A percentile compares a stretch with the other conserved stretches of the same genome.
These are phyloP conservation scores for Drosophila bipectinata DNA, from an alignment of 1,140 invertebrate genomes.

Conservation along the genomic window DNA sequence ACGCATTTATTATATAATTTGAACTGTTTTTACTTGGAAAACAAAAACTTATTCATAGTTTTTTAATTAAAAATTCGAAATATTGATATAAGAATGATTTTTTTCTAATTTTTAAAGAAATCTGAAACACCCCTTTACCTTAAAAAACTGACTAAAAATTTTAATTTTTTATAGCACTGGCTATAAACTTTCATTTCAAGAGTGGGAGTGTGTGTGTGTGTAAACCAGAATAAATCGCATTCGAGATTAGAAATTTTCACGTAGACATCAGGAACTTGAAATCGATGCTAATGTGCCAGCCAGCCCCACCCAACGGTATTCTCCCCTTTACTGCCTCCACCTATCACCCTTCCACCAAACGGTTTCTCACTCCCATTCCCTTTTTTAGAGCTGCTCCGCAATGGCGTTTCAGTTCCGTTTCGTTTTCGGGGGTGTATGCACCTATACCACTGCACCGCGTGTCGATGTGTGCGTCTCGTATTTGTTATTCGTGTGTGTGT, in stretches of 20 bases:
- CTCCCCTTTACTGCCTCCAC: not conserved
- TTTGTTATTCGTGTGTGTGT: conserved; percentile 63
- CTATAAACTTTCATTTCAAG: not conserved
- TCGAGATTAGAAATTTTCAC: conserved; percentile 50
- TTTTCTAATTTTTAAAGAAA: too few species aligned
- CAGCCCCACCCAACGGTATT: conserved; percentile 27
- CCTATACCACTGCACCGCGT: conserved; percentile 28
- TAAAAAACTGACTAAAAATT: too few species aligned
- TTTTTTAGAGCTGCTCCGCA: conserved; percentile 24
- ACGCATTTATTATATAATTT: too few species aligned
- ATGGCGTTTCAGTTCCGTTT: conserved; percentile 39
- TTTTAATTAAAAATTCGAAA: too few species aligned
- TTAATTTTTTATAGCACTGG: not conserved
- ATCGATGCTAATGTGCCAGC: conserved; percentile 44
- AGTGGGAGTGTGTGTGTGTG: not conserved
- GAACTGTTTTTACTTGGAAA: too few species aligned
- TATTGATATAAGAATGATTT: too few species aligned
- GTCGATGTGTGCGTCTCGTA: conserved; percentile 50
- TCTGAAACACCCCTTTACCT: too few species aligned
- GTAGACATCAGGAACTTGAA: conserved; percentile 53
- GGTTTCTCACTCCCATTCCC: not conserved
- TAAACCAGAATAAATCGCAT: conserved; percentile 45
- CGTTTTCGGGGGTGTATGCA: conserved; percentile 70
- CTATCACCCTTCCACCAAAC: not conserved
- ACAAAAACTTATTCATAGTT: too few species aligned